A percentile compares a stretch with the other conserved stretches of the same genome.
phyloP scores from a whole-genome alignment of 2,797 vertebrate species.

The Xerus rutilus region DNA sequence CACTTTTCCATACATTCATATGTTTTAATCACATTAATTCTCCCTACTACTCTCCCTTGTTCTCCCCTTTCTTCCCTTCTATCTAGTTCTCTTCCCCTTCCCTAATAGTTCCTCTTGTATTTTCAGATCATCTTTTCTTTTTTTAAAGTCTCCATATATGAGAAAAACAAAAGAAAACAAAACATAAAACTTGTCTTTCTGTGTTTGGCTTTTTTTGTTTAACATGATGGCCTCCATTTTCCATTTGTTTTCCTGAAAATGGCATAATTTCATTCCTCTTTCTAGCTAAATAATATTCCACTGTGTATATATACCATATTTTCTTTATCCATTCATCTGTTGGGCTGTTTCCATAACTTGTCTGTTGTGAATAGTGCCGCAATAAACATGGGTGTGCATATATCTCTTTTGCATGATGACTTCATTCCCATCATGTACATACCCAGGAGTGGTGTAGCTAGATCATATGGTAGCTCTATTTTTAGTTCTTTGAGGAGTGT shows the following conservation, averaged over 20 bases:
- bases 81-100: background rate
- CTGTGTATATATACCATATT: background rate
- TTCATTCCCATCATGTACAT: background rate
- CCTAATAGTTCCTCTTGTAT: background rate
- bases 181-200: background rate
- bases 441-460: background rate
- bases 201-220: background rate
- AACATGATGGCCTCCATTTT: background rate
- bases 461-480: background rate
- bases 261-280: background rate
- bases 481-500: background rate
- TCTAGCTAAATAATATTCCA: background rate
- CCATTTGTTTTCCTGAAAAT: background rate
- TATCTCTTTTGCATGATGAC: background rate
- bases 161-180: background rate
- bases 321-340: background rate
- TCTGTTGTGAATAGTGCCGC: background rate
- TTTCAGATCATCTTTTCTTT: background rate
- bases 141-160: background rate
- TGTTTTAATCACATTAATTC: background rate
- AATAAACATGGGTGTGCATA: background rate
- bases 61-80: background rate
- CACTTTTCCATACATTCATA: background rate
- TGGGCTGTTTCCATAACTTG: background rate
- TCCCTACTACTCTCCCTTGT: background rate